Conservation (phyloP, 1,140 invertebrate genomes). For the Drosophila eugracilis region DNA sequence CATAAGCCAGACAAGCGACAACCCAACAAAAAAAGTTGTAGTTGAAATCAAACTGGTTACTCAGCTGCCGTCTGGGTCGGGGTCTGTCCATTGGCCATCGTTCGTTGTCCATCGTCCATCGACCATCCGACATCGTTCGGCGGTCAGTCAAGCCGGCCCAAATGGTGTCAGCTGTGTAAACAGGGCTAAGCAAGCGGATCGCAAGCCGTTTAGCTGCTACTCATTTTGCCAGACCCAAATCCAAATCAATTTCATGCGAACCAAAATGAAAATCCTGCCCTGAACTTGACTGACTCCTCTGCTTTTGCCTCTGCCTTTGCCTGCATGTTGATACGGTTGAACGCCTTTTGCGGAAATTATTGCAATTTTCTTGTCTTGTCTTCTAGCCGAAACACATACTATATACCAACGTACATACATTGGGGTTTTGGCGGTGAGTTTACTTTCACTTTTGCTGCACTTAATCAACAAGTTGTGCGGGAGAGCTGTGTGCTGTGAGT, state of each 20-base stretch:
- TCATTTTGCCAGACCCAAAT: constrained; percentile 21
- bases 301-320: no score
- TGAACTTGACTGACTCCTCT: constrained; percentile 76
- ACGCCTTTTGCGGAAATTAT: constrained; percentile 79
- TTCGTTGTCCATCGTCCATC: constrained; percentile 14
- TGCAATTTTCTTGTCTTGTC: constrained; percentile 80
- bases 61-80: constrained; percentile 54
- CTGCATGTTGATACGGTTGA: constrained; percentile 65
- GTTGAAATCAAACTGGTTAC: constrained; percentile 81
- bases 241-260: constrained; percentile 55
- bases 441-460: constrained; percentile 72
- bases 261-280: constrained; percentile 52
- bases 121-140: constrained; percentile 24
- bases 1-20: constrained; percentile 69
- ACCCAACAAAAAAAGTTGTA: constrained; percentile 72
- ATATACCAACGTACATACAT: neutral
- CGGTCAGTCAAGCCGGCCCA: constrained; percentile 46
- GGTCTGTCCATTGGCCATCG: constrained; percentile 3
- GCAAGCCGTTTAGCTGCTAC: constrained; percentile 41
- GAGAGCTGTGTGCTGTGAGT: neutral
- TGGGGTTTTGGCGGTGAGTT: constrained; percentile 44
- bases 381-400: constrained; percentile 48
- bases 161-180: constrained; percentile 81
- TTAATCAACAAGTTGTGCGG: constrained; percentile 37
- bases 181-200: constrained; percentile 69